Conservation (phyloP, 2,797 vertebrate genomes). For the Falco biarmicus region DNA sequence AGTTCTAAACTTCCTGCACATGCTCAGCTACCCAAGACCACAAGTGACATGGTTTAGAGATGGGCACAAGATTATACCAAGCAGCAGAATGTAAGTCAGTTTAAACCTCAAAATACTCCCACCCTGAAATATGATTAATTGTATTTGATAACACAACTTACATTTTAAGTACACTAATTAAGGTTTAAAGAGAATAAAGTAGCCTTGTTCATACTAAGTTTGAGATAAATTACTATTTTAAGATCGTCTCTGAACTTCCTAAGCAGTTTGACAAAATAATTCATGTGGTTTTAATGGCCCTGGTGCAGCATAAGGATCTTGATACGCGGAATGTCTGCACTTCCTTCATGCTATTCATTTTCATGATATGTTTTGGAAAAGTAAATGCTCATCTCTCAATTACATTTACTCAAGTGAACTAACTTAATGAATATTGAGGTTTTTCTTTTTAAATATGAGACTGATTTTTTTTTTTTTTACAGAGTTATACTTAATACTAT, state of each 20-base stretch:
- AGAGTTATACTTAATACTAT: neutral
- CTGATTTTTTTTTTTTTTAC: neutral
- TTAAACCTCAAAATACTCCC: neutral
- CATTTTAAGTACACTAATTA: conserved; percentile 16
- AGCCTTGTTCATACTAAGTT: neutral
- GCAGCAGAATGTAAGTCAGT: conserved; percentile 89
- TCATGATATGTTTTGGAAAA: neutral
- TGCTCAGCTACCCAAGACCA: conserved; percentile 85
- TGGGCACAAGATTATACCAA: conserved; percentile 93
- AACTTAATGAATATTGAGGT: neutral
- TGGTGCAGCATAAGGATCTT: neutral
- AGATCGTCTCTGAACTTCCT: neutral
- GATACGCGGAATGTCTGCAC: neutral
- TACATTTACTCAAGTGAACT: neutral
- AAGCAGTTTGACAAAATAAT: conserved; percentile 38
- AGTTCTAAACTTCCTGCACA: conserved; percentile 80
- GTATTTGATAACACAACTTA: neutral
- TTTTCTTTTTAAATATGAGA: neutral
- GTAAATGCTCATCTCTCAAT: neutral
- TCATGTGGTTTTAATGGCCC: conserved; percentile 18
- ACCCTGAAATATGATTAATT: conserved; percentile 4
- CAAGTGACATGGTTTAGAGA: conserved; percentile 95
- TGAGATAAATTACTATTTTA: conserved; percentile 38
- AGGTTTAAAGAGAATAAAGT: conserved; percentile 45
- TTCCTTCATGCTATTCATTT: neutral